Percentiles rank a stretch among this genome's conserved stretches.
Conservation (phyloP, 2,888 invertebrate species). For the Drosophila multiciliata region DNA sequence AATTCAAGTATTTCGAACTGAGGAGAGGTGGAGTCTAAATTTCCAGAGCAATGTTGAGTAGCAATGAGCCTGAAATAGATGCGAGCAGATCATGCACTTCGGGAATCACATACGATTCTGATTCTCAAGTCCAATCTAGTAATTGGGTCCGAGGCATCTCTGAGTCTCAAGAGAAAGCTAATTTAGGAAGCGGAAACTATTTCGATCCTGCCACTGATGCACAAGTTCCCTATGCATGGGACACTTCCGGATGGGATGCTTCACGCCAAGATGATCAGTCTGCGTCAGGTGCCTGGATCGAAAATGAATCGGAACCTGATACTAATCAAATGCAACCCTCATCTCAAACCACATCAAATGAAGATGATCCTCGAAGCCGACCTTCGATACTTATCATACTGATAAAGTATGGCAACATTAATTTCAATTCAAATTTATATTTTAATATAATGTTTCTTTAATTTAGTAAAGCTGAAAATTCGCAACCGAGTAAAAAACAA, state of each 20-base stretch:
- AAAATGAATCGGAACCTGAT: background rate
- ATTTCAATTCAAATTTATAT: no score
- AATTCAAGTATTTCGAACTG: slow-evolving; percentile 19
- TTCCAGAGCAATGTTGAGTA: slow-evolving; percentile 9
- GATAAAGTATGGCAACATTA: slow-evolving; percentile 19
- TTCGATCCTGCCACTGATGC: background rate
- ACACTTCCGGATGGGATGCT: background rate
- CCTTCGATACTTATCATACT: slow-evolving; percentile 37
- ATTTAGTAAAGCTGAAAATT: background rate
- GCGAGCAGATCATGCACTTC: background rate
- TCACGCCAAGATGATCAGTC: background rate
- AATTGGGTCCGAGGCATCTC: background rate
- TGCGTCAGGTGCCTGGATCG: background rate
- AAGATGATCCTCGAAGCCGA: background rate
- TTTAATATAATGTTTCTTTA: background rate
- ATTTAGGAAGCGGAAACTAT: background rate
- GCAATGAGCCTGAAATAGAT: background rate
- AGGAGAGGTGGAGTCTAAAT: background rate
- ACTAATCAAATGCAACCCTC: background rate
- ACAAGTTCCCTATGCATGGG: background rate
- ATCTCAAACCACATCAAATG: background rate
- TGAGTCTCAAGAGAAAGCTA: background rate
- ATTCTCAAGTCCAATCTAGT: background rate
- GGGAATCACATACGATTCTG: background rate
- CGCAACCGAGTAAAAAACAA: no score